A percentile compares a stretch with the other conserved stretches of the same genome.
These are phyloP conservation scores for Spodoptera picta DNA, from an alignment of 2,888 invertebrate genomes.

Conservation along the genomic window DNA sequence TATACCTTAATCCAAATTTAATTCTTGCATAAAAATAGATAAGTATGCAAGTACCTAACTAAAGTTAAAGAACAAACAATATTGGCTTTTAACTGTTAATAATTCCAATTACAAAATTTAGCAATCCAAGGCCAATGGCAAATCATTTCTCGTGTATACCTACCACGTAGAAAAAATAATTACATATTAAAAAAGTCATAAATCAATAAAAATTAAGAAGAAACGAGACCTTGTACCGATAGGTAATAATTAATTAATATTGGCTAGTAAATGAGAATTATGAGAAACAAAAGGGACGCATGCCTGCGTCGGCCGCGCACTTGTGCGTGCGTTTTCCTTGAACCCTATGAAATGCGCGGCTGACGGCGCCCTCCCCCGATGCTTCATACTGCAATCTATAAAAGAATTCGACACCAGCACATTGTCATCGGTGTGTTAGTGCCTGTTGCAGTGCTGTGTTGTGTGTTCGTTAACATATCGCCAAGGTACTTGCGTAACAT, in stretches of 20 bases:
- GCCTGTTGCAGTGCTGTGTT: slow-evolving; percentile 84
- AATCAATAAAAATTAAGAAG: slow-evolving; percentile 1
- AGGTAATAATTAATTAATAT: slow-evolving; percentile 6
- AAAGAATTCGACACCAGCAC: slow-evolving; percentile 77
- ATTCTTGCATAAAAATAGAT: too few relatives aligned
- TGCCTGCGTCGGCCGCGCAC: slow-evolving; percentile 21
- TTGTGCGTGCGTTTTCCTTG: slow-evolving; percentile 63
- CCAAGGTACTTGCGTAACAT: slow-evolving; percentile 71
- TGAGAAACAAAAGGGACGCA: slow-evolving; percentile 30
- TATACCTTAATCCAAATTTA: too few relatives aligned
- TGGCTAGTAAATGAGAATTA: slow-evolving; percentile 2
- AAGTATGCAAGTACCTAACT: too few relatives aligned
- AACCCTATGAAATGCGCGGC: slow-evolving; percentile 64
- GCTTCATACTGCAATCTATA: slow-evolving; percentile 80
- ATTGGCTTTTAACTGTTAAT: too few relatives aligned
- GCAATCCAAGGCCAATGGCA: too few relatives aligned
- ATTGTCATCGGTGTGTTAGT: slow-evolving; percentile 83
- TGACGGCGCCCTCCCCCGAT: slow-evolving; percentile 74
- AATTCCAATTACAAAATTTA: too few relatives aligned
- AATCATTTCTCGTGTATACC: too few relatives aligned
- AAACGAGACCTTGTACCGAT: slow-evolving; percentile 13
- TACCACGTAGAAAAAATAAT: too few relatives aligned
- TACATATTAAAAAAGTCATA: not conserved
- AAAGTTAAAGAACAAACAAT: too few relatives aligned
- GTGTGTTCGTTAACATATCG: slow-evolving; percentile 73